A percentile compares a stretch with the other conserved stretches of the same genome.
Conservation (phyloP, 2,888 invertebrate genomes). For the Cheilosia urbana region DNA sequence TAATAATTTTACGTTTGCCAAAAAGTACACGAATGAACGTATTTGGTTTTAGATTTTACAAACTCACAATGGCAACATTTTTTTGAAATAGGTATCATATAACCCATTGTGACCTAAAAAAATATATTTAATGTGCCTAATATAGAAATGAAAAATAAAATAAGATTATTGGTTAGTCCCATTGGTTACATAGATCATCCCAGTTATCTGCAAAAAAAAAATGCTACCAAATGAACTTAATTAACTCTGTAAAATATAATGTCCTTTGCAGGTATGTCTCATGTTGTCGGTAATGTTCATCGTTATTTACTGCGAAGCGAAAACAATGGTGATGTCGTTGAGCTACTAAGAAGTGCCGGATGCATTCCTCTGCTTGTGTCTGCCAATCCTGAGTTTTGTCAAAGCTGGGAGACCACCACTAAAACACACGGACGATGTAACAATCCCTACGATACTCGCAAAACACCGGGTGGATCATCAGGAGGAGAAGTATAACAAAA, state of each 20-base stretch:
- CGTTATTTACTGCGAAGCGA: conserved; percentile 85
- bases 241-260: neutral
- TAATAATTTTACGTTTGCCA: no score
- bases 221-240: neutral
- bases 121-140: no score
- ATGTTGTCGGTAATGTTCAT: conserved; percentile 88
- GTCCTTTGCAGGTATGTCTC: conserved; percentile 86
- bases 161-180: no score
- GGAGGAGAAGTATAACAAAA: conserved; percentile 89
- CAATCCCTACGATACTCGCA: conserved; percentile 92
- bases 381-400: conserved; percentile 94
- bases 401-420: conserved; percentile 94
- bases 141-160: no score
- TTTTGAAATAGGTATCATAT: no score
- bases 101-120: no score
- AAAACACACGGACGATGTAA: conserved; percentile 90
- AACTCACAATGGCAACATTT: no score
- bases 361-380: conserved; percentile 92
- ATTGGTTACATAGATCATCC: no score
- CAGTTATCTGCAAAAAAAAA: neutral
- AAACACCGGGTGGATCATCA: conserved; percentile 94
- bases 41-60: no score
- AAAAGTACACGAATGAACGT: no score
- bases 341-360: conserved; percentile 87
- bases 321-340: conserved; percentile 89